Evolutionary conservation across 2,888 invertebrate genomes (phyloP), one percentile per base, ranked within the genome.

Genomic region (Ophion costatus): DNA sequence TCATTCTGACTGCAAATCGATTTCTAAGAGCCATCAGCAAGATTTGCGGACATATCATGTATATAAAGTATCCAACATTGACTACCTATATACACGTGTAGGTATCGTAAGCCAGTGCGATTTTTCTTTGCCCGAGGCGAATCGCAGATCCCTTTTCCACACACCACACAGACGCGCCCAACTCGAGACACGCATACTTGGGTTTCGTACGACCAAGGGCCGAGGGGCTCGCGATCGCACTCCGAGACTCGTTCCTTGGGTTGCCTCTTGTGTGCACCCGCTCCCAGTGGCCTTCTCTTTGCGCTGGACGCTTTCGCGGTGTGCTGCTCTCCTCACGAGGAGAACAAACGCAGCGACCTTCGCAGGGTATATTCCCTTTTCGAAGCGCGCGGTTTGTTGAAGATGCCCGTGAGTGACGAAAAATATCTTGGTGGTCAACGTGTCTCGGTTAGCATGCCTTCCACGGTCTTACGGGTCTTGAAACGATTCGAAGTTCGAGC

Each of bases 321-420:
- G 71, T 38, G 24, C 33, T 73, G 73, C 73, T 61, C 76, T 76
- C 56, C 56, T 42, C 56, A 76, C 56, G 69, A 71, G 77, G 80
- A 81, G 77, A 74, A 80, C 73, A 81, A 69, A 81, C 77, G 29
- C 84, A 42, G 38, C 80, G 83, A 73, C 80, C 83, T 84, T 84
- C 83, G 80, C 38, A 56, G 67, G 59, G 73, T 80, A 84, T 76
- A 29, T 29, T 29, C 29, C 29, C 29, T 29, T 77, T 75, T 51
- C 56, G 67, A 38, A 76, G 69, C 69, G 75, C 38, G 7, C 38
- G 69, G 38, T 63, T 61, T 81, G 51, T 64, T 63, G 33, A 76
- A 73, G 57, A 24, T 61, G 57, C 66, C 42, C 79, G 33, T 11
- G 29, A 45, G 38, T 38, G 29, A 51, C 66, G 64, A 66, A 76